Conservation (phyloP, 1,140 invertebrate species). For the Cryptotermes secundus region DNA sequence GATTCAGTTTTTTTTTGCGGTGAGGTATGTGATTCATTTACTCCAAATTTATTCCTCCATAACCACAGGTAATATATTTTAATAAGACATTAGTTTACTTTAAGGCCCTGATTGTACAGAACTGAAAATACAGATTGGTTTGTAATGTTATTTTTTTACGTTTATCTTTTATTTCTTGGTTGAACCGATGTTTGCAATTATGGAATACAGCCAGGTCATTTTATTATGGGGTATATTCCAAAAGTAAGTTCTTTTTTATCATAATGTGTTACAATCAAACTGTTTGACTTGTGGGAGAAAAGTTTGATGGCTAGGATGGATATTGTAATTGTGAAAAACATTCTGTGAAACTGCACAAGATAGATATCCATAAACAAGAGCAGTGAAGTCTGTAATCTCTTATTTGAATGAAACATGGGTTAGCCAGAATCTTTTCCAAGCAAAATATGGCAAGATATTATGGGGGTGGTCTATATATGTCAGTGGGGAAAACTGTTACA, state of each 20-base stretch:
- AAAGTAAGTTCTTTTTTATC: neutral
- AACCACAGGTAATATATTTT: neutral
- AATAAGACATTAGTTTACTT: neutral
- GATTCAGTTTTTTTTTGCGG: neutral
- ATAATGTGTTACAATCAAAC: too few relatives aligned
- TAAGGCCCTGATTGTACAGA: neutral
- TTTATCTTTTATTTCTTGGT: neutral
- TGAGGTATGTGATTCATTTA: neutral
- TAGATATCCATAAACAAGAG: too few relatives aligned
- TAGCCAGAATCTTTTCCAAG: too few relatives aligned
- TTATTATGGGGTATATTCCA: neutral
- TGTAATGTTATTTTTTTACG: neutral
- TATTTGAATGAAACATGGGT: too few relatives aligned
- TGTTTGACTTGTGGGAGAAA: too few relatives aligned
- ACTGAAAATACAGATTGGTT: constrained; percentile 7
- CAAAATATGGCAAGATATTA: too few relatives aligned
- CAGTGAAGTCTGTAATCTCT: too few relatives aligned
- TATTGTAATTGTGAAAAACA: too few relatives aligned
- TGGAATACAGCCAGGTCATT: neutral
- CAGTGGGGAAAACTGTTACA: too few relatives aligned
- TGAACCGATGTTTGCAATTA: neutral
- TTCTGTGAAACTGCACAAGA: too few relatives aligned
- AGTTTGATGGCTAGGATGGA: too few relatives aligned
- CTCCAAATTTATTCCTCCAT: neutral
- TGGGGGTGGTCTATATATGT: too few relatives aligned